These are phyloP conservation scores for Caenorhabditis latens DNA, from an alignment of 1,140 invertebrate genomes.

Conservation along the genomic window DNA sequence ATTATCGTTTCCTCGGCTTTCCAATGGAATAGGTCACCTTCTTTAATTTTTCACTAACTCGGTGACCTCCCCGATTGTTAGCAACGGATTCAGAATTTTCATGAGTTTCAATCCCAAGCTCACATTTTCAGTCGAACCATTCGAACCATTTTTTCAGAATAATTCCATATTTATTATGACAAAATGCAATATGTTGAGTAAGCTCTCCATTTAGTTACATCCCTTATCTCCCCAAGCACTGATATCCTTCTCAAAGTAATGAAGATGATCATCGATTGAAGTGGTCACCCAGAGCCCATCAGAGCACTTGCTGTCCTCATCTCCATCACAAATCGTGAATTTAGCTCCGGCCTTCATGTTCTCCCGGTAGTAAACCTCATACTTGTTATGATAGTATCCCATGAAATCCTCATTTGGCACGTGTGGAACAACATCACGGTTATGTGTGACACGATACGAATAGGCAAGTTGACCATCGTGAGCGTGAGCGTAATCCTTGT, in stretches of 20 bases:
- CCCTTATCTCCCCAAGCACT: conserved; percentile 60
- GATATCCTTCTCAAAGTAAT: conserved; percentile 63
- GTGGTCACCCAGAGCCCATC: conserved; percentile 57
- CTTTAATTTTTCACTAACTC: too few species aligned
- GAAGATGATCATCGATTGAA: conserved; percentile 63
- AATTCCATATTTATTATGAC: conserved; percentile 12
- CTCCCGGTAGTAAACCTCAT: conserved; percentile 72
- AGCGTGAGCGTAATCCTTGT: conserved; percentile 65
- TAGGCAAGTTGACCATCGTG: conserved; percentile 68
- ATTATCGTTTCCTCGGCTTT: too few species aligned
- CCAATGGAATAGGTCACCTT: too few species aligned
- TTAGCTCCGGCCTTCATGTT: conserved; percentile 63
- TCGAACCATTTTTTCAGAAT: too few species aligned
- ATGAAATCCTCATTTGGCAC: conserved; percentile 69
- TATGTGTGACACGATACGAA: conserved; percentile 68
- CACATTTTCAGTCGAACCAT: too few species aligned
- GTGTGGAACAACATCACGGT: conserved; percentile 69
- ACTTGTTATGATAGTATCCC: conserved; percentile 68
- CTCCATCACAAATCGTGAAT: conserved; percentile 38
- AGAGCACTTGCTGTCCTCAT: conserved; percentile 49
- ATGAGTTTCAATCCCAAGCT: too few species aligned
- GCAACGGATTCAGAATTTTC: too few species aligned
- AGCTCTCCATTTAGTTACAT: conserved; percentile 20
- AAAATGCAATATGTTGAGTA: neutral
- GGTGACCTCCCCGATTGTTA: too few species aligned